Base-by-base conservation (phyloP, 2,888 invertebrate species). In the Dastarcus helophoroides region DNA sequence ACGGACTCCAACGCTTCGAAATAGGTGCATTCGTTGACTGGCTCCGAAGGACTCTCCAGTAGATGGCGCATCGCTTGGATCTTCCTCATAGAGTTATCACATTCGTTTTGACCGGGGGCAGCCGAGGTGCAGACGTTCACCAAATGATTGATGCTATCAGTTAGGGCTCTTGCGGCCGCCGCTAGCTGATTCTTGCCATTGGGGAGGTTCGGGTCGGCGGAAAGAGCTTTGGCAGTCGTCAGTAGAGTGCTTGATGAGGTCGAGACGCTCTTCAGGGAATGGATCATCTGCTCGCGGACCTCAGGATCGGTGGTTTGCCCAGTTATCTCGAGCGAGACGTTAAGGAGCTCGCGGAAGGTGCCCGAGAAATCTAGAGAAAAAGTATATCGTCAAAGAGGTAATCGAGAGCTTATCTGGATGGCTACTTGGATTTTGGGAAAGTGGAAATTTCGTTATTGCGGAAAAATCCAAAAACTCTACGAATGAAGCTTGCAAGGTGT, bases 81-180 rank as follows among this genome's bases (percentile, higher is more conserved):
- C 57, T 86, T 85, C 40, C 94, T 70, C 31, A 95, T 79, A 1
- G 95, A 94, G 43, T 86, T 93, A 55, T 90, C 91, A 62, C 97
- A 97, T 55, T 97, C 95, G 58, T 86, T 89, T 64, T 94, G 93
- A 0, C 95, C 93, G 0, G 95, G 94, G 0, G 90, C 88, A 0
- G 89, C 86, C 17, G 80, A 80, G 2, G 89, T 89, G 54, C 82
- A 85, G 3, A 83, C 79, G 57, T 85, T 81, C 3, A 94, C 83
- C 38, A 95, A 65, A 46, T 82, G 74, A 58, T 94, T 95, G 43
- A 95, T 89, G 58, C 82, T 85, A 44, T 93, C 93, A 0, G 89
- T 93, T 25, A 93, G 90, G 5, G 82, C 81, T 32, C 90, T 71
- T 0, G 89, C 91, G 17, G 90, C 91, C 5, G 81, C 79, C 3